A percentile compares a stretch with the other conserved stretches of the same genome.
These are phyloP conservation scores for Eucidaris tribuloides DNA, from an alignment of 35 echinoderm and acorn worm genomes.

Conservation along the genomic window DNA sequence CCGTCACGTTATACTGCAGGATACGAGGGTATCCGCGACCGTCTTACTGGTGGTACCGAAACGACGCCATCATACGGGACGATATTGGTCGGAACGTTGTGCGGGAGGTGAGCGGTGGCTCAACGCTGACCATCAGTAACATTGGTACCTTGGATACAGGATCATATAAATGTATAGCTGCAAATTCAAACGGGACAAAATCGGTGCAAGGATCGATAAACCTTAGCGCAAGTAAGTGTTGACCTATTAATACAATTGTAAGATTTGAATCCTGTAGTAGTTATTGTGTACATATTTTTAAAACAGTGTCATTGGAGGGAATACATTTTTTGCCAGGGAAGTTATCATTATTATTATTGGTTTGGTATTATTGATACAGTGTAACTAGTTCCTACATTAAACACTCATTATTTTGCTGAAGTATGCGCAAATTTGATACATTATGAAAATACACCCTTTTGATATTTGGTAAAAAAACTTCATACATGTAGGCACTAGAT, in stretches of 20 bases:
- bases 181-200: conserved; percentile 53
- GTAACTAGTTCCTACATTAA: neutral
- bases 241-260: neutral
- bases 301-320: neutral
- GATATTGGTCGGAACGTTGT: conserved; percentile 60
- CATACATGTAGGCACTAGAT: no score
- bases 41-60: conserved; percentile 82
- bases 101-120: conserved; percentile 67
- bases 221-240: conserved; percentile 64
- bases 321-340: neutral
- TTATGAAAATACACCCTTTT: neutral
- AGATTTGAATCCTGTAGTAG: neutral
- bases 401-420: neutral
- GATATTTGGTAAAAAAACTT: neutral
- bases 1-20: conserved; percentile 62
- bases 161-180: conserved; percentile 82
- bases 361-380: neutral
- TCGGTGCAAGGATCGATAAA: conserved; percentile 50
- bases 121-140: conserved; percentile 71
- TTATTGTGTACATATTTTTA: neutral
- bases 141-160: conserved; percentile 73
- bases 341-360: neutral
- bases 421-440: neutral
- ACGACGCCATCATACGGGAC: conserved; percentile 57
- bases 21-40: conserved; percentile 78